phyloP scores from a whole-genome alignment of 2,888 invertebrate genomes.

The Halocaridina rubra region DNA sequence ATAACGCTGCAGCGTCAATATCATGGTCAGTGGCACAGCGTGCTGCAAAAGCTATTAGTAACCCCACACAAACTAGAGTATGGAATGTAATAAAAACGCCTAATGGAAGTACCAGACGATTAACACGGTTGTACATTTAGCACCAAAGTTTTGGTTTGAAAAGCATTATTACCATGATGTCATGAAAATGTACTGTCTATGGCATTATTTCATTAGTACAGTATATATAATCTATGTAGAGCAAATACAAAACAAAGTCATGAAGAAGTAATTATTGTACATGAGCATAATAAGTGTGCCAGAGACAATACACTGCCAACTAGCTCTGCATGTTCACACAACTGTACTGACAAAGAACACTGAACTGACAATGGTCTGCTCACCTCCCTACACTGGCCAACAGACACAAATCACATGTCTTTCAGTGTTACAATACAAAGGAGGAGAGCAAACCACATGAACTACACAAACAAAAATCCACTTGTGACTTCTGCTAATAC shows the following conservation, averaged over 20 bases:
- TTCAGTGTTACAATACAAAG: too few species aligned
- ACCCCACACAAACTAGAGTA: slow-evolving; percentile 45
- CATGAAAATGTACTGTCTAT: slow-evolving; percentile 54
- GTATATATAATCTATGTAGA: slow-evolving; percentile 55
- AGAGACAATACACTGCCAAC: slow-evolving; percentile 59
- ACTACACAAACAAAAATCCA: slow-evolving; percentile 59
- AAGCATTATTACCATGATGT: slow-evolving; percentile 60
- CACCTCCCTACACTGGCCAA: slow-evolving; percentile 25
- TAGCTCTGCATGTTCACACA: slow-evolving; percentile 58
- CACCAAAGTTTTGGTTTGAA: slow-evolving; percentile 61
- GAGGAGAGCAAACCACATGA: slow-evolving; percentile 24
- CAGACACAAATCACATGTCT: neutral
- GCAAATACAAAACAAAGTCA: slow-evolving; percentile 55
- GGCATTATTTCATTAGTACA: slow-evolving; percentile 46
- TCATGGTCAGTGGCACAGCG: neutral
- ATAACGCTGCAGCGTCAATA: neutral
- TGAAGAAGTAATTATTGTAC: slow-evolving; percentile 31
- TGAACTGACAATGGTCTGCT: slow-evolving; percentile 41
- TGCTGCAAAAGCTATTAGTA: slow-evolving; percentile 5
- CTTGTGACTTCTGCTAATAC: slow-evolving; percentile 60
- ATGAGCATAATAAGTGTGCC: slow-evolving; percentile 55
- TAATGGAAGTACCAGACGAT: slow-evolving; percentile 60
- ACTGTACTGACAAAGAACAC: slow-evolving; percentile 58
- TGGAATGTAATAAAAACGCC: slow-evolving; percentile 59
- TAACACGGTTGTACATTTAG: slow-evolving; percentile 60